A percentile compares a stretch with the other conserved stretches of the same genome.
Evolutionary conservation across 2,797 vertebrate species (phyloP).

Genomic region (Pelobates cultripes): DNA sequence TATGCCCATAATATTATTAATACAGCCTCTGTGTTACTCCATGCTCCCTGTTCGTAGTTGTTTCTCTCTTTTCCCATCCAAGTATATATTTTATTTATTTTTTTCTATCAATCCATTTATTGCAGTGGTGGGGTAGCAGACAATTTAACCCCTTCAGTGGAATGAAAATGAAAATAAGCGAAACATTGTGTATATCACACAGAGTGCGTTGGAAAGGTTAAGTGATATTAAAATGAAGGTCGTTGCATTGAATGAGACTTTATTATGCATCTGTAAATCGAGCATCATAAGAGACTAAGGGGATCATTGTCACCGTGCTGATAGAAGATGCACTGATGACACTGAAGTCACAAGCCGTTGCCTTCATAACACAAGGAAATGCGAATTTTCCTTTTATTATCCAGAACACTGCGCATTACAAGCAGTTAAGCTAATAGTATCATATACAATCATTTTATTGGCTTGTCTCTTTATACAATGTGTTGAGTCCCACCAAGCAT

Average conservation of each 20-base stretch:
- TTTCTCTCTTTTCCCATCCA: too few species aligned
- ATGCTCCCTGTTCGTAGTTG: too few species aligned
- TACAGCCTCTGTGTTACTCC: too few species aligned
- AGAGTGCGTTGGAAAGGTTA: background rate
- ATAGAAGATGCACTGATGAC: constrained; percentile 13
- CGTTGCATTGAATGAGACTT: background rate
- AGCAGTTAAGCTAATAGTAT: constrained; percentile 28
- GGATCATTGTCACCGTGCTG: constrained; percentile 6
- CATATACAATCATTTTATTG: constrained; percentile 25
- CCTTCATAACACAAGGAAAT: constrained; percentile 19
- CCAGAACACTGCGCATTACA: constrained; percentile 28
- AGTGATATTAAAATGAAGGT: background rate
- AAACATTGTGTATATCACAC: background rate
- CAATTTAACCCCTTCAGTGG: background rate
- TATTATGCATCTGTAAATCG: constrained; percentile 3
- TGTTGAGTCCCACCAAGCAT: background rate
- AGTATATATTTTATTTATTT: too few species aligned
- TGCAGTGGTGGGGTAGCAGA: too few species aligned
- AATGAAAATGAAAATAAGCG: background rate
- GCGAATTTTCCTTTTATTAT: constrained; percentile 25
- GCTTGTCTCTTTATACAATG: background rate
- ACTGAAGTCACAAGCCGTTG: constrained; percentile 27
- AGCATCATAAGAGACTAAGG: background rate
- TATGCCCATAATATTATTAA: too few species aligned
- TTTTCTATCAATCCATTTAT: too few species aligned